Conservation (phyloP, 2,888 invertebrate genomes). For the Amphipoea lucens region DNA sequence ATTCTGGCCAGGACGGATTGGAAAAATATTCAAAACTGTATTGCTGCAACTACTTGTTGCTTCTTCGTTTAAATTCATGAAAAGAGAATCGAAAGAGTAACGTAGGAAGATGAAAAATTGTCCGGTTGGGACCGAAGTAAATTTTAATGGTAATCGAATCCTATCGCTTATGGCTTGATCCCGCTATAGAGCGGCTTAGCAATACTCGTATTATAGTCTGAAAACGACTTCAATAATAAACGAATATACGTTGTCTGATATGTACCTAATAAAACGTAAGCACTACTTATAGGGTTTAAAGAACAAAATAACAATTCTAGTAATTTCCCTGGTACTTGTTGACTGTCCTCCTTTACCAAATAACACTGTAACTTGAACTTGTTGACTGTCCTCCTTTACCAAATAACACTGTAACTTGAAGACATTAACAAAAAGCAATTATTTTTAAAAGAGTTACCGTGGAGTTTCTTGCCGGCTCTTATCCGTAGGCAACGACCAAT, state of each 20-base stretch:
- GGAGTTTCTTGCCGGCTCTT: not conserved
- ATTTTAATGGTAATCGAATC: conserved; percentile 49
- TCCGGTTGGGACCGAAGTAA: conserved; percentile 6
- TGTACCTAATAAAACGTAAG: not conserved
- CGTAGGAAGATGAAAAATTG: conserved; percentile 46
- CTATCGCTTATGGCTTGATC: conserved; percentile 55
- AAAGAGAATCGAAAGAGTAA: conserved; percentile 43
- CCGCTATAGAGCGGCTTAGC: conserved; percentile 32
- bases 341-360: not conserved
- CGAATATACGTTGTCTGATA: conserved; percentile 12
- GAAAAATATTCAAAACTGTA: conserved; percentile 45
- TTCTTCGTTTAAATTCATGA: conserved; percentile 60
- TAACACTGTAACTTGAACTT: not conserved
- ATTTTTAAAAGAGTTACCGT: not conserved
- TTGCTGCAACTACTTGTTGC: conserved; percentile 54
- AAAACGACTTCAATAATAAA: conserved; percentile 53
- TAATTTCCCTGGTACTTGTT: not conserved
- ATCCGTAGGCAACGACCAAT: not conserved
- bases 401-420: not conserved
- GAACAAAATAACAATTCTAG: not conserved
- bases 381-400: not conserved
- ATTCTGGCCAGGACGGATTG: conserved; percentile 15
- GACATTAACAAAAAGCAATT: not conserved
- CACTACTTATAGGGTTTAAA: not conserved
- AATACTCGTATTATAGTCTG: conserved; percentile 47